These are phyloP conservation scores for Pollimyrus isidori DNA, from an alignment of 2,113 vertebrate genomes.

Conservation along the genomic window DNA sequence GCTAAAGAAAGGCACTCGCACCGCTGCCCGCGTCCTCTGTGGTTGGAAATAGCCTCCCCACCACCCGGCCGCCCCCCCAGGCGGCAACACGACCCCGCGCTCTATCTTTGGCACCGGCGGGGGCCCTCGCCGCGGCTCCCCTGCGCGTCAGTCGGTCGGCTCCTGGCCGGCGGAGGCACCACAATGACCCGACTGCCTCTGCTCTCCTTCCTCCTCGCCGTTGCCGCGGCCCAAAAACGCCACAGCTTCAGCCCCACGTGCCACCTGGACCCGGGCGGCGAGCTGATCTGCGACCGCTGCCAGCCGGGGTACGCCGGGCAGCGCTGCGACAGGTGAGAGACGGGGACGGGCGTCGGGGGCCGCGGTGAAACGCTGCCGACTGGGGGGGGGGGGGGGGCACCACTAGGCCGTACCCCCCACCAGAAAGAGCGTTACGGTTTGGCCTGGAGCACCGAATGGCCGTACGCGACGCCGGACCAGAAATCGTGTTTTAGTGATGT, in stretches of 20 bases:
- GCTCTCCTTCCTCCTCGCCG: slow-evolving; percentile 46
- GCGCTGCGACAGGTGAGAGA: slow-evolving; percentile 83
- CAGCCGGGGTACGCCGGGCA: slow-evolving; percentile 69
- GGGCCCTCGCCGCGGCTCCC: slow-evolving; percentile 31
- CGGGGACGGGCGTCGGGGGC: neutral
- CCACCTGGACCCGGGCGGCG: slow-evolving; percentile 62
- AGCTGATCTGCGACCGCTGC: slow-evolving; percentile 81
- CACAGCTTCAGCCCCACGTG: slow-evolving; percentile 91
- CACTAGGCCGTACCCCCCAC: neutral
- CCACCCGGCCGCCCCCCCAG: slow-evolving; percentile 24
- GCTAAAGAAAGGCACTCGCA: slow-evolving; percentile 56
- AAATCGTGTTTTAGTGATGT: neutral
- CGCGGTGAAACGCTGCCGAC: neutral
- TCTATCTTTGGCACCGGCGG: slow-evolving; percentile 44
- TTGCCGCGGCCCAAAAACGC: slow-evolving; percentile 43
- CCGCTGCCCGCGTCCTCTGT: slow-evolving; percentile 55
- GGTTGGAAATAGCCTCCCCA: slow-evolving; percentile 56
- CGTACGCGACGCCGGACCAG: neutral
- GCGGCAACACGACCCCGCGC: neutral
- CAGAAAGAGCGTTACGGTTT: neutral
- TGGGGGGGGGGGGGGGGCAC: neutral
- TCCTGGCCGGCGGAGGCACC: slow-evolving; percentile 34
- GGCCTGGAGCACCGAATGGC: neutral
- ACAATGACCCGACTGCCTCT: slow-evolving; percentile 47
- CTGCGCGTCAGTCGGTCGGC: slow-evolving; percentile 25